These are phyloP conservation scores for Anticlea derivata DNA, from an alignment of 2,888 invertebrate species.

Conservation along the genomic window DNA sequence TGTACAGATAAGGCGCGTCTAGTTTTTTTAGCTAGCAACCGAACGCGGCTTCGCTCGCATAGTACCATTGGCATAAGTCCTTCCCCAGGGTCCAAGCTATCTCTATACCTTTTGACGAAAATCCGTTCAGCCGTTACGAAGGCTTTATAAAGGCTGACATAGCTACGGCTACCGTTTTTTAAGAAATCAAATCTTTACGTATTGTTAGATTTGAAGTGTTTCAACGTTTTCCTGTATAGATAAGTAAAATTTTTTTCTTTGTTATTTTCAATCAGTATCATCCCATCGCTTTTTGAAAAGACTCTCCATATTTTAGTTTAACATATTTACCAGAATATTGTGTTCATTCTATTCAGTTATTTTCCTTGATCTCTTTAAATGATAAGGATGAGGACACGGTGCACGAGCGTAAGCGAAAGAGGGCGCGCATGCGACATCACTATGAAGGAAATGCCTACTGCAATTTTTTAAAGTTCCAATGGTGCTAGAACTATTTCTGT, in stretches of 20 bases:
- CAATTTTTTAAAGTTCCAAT: too few relatives aligned
- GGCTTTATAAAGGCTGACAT: too few relatives aligned
- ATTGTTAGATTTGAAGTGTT: constrained; percentile 68
- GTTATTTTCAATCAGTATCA: constrained; percentile 54
- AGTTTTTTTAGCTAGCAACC: too few relatives aligned
- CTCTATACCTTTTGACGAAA: too few relatives aligned
- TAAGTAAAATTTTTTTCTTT: constrained; percentile 53
- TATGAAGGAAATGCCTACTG: too few relatives aligned
- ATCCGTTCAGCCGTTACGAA: too few relatives aligned
- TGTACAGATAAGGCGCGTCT: constrained; percentile 68
- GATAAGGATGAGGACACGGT: constrained; percentile 22
- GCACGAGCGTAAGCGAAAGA: too few relatives aligned
- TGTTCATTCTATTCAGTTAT: constrained; percentile 29
- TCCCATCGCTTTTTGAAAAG: constrained; percentile 41
- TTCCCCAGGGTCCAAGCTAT: too few relatives aligned
- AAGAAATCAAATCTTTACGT: neutral
- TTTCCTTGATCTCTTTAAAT: constrained; percentile 39
- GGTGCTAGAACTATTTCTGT: too few relatives aligned
- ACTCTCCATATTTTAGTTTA: constrained; percentile 21
- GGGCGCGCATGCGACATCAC: too few relatives aligned
- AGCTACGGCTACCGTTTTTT: neutral
- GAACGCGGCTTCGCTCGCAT: too few relatives aligned
- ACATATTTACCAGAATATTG: constrained; percentile 15
- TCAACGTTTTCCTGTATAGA: constrained; percentile 67
- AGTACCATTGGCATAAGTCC: too few relatives aligned